phyloP scores from a whole-genome alignment of 2,888 invertebrate genomes.

The Hypomecis punctinalis region DNA sequence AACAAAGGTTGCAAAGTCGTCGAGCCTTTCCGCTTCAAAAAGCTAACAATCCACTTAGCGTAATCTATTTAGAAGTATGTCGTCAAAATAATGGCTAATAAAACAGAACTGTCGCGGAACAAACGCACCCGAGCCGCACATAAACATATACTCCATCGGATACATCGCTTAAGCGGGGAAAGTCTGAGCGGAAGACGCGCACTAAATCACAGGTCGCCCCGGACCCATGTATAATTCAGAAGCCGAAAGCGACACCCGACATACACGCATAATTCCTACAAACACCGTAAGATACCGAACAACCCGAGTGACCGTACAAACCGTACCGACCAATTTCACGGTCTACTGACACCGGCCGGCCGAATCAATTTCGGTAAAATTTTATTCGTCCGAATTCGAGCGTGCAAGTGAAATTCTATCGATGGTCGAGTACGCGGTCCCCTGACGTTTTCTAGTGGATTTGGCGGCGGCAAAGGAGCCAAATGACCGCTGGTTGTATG shows the following conservation, averaged over 20 bases:
- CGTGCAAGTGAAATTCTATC: slow-evolving; percentile 77
- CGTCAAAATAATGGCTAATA: slow-evolving; percentile 34
- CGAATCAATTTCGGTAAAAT: slow-evolving; percentile 83
- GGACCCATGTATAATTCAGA: slow-evolving; percentile 78
- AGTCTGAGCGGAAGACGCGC: slow-evolving; percentile 62
- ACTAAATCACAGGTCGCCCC: slow-evolving; percentile 77
- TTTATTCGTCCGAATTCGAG: slow-evolving; percentile 78
- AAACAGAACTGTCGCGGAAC: slow-evolving; percentile 45
- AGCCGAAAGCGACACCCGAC: slow-evolving; percentile 70
- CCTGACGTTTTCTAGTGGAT: slow-evolving; percentile 63
- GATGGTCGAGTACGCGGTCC: slow-evolving; percentile 64
- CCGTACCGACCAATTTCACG: slow-evolving; percentile 79
- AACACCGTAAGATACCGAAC: slow-evolving; percentile 71
- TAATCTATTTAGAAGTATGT: slow-evolving; percentile 24
- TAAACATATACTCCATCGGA: slow-evolving; percentile 52
- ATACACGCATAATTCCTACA: slow-evolving; percentile 68
- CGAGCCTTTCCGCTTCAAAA: not conserved
- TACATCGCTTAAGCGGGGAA: slow-evolving; percentile 67
- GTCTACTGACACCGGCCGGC: slow-evolving; percentile 72
- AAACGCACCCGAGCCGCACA: slow-evolving; percentile 55
- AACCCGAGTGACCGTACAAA: slow-evolving; percentile 66
- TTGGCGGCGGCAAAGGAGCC: slow-evolving; percentile 55
- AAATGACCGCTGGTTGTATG: slow-evolving; percentile 45
- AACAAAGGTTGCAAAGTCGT: too few species aligned
- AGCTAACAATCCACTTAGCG: slow-evolving; percentile 18